Evolutionary conservation across 2,113 vertebrate species (phyloP).

Genomic region (Muntiacus reevesi): DNA sequence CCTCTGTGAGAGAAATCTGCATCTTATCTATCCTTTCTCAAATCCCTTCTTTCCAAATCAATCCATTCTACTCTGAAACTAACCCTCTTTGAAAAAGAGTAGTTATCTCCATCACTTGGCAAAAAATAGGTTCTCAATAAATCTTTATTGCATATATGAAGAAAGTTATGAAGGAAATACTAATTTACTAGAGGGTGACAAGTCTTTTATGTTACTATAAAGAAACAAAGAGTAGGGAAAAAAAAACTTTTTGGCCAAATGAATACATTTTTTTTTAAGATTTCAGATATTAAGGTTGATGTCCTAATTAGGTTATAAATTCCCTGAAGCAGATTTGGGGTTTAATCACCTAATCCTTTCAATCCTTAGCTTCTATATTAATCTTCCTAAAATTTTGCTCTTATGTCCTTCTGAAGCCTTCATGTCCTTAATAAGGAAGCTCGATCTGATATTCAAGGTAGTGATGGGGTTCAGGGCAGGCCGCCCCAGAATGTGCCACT

Average conservation of each 20-base stretch:
- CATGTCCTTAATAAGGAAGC: background rate
- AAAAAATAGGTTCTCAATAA: background rate
- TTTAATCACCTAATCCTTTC: background rate
- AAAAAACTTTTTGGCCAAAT: background rate
- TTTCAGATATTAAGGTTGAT: background rate
- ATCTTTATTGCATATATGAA: background rate
- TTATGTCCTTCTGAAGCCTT: background rate
- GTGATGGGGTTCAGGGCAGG: background rate
- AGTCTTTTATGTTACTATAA: background rate
- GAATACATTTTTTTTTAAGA: background rate
- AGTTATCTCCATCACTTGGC: background rate
- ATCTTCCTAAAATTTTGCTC: slow-evolving; percentile 13
- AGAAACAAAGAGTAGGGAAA: background rate
- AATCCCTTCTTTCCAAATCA: background rate
- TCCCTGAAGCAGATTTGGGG: background rate
- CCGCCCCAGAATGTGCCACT: background rate
- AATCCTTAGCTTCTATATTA: background rate
- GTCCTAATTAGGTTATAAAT: slow-evolving; percentile 37
- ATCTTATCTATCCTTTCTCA: background rate
- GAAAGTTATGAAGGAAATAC: background rate
- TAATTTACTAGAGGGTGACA: background rate
- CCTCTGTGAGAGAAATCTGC: background rate
- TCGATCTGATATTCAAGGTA: background rate
- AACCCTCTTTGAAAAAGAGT: background rate
- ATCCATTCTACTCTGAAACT: background rate